Evolutionary conservation across 2,797 vertebrate species (phyloP).

Genomic region (Esox lucius): DNA sequence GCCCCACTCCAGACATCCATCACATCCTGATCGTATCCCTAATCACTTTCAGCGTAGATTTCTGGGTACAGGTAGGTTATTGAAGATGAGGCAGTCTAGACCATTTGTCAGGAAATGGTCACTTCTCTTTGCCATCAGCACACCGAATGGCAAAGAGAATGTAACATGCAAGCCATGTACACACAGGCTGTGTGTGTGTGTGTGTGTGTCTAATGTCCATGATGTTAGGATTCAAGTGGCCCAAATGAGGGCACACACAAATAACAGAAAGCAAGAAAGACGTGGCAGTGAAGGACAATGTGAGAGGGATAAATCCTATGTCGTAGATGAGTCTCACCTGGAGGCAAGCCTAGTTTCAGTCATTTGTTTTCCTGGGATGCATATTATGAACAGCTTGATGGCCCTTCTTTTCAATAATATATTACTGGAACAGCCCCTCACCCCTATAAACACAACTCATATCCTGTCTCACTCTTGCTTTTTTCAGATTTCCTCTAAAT

Average conservation of each 20-base stretch:
- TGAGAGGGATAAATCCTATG: conserved; percentile 2
- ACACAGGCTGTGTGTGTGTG: too few relatives aligned
- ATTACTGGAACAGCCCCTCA: not conserved
- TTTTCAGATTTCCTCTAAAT: conserved; percentile 21
- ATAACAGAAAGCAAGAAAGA: not conserved
- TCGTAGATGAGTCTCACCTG: conserved; percentile 1
- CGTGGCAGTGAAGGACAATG: not conserved
- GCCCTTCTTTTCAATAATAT: conserved; percentile 46
- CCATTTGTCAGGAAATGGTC: too few relatives aligned
- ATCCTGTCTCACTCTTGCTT: not conserved
- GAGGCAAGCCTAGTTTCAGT: conserved; percentile 46
- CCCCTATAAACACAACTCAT: not conserved
- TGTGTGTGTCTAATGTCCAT: too few relatives aligned
- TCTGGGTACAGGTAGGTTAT: not conserved
- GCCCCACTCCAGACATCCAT: conserved; percentile 30
- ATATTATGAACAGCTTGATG: conserved; percentile 42
- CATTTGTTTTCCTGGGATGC: conserved; percentile 47
- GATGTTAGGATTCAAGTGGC: too few relatives aligned
- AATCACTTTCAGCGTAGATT: not conserved
- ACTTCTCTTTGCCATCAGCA: too few relatives aligned
- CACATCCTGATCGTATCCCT: not conserved
- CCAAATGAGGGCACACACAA: not conserved
- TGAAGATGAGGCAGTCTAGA: not conserved
- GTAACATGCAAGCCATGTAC: too few relatives aligned
- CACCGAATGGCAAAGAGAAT: too few relatives aligned